phyloP scores from a whole-genome alignment of 2,797 vertebrate genomes.

The Astyanax mexicanus region DNA sequence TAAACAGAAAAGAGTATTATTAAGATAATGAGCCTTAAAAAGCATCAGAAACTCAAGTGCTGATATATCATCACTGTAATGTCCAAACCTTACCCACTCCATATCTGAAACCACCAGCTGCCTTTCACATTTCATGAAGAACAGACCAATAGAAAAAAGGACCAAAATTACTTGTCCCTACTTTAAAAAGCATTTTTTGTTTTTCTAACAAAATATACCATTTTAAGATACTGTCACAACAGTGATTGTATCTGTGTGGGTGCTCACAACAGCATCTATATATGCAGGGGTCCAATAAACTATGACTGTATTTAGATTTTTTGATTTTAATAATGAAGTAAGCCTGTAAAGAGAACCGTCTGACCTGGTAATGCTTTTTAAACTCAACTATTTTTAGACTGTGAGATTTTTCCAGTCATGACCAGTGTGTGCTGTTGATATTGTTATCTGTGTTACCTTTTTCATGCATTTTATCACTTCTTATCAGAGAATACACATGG shows the following conservation, averaged over 20 bases:
- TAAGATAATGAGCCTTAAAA: neutral
- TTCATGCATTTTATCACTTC: neutral
- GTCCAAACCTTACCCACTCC: neutral
- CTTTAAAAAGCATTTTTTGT: neutral
- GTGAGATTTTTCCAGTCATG: neutral
- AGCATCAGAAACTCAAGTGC: neutral
- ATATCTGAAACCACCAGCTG: neutral
- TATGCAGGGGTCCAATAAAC: slow-evolving; percentile 2
- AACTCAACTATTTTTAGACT: neutral
- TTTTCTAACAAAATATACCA: neutral
- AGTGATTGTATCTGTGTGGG: neutral
- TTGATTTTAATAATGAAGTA: neutral
- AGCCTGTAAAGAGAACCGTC: neutral
- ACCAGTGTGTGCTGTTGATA: too few species aligned
- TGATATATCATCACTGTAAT: neutral
- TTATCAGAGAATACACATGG: neutral
- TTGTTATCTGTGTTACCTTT: too few species aligned
- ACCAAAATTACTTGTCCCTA: too few species aligned
- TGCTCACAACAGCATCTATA: neutral
- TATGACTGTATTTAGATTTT: neutral
- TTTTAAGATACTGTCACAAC: neutral
- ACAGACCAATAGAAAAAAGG: neutral
- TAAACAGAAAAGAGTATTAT: neutral
- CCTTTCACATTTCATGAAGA: neutral
- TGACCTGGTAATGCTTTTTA: neutral